These are phyloP conservation scores for Graphium colonna DNA, from an alignment of 2,888 invertebrate species.

Conservation along the genomic window DNA sequence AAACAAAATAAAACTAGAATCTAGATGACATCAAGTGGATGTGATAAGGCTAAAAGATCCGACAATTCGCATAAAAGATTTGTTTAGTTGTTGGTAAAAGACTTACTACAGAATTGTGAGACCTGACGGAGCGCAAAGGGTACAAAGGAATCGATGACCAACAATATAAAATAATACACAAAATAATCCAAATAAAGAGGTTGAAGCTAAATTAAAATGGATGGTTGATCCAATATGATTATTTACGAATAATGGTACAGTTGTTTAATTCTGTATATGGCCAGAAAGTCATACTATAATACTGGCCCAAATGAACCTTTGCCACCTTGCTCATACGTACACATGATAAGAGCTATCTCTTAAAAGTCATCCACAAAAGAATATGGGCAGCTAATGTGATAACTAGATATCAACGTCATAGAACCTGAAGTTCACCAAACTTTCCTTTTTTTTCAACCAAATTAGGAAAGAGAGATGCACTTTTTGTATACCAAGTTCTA, in stretches of 20 bases:
- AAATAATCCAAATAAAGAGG: not conserved
- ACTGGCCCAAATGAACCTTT: not conserved
- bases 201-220: not conserved
- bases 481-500: no score
- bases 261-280: not conserved
- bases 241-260: not conserved
- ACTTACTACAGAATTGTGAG: constrained; percentile 1
- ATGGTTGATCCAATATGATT: not conserved
- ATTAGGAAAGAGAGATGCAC: no score
- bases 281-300: not conserved
- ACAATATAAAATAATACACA: not conserved
- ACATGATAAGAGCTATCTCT: no score
- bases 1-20: not conserved
- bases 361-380: no score
- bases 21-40: not conserved
- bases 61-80: no score
- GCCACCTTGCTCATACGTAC: no score
- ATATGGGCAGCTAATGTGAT: no score
- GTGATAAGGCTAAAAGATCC: constrained; percentile 1
- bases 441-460: no score
- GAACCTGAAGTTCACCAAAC: no score
- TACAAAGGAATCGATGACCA: constrained; percentile 2
- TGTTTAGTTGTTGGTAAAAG: constrained; percentile 6
- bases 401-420: no score
- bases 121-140: not conserved